Evolutionary conservation across 2,888 invertebrate genomes (phyloP), one percentile per base, ranked within the genome.

Genomic region (Epiblema foenella): DNA sequence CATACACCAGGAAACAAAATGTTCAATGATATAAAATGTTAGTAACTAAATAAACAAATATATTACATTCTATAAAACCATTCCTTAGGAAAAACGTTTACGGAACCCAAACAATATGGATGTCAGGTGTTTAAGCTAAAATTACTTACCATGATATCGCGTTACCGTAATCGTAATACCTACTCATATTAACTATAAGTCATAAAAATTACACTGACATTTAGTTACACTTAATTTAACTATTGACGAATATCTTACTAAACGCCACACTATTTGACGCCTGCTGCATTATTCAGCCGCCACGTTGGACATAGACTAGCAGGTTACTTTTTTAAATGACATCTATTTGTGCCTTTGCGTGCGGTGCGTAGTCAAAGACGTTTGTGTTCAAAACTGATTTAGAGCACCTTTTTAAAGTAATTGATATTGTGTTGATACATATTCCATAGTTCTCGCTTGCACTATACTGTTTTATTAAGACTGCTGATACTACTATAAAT

Each of bases 121-220:
- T 87, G 90, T 89, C 87, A 85, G 77, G 78, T 76, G 73, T 75
- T 73, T 75, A 80, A 81, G 83, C 74, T 77, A 77, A 78, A 80
- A 73, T 78, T 81, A 93, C 94, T 93, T 78, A 94, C 94, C 94
- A 94, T 89, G 94, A 92, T 89, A 94, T 89, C 82, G 89, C 91
- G 87, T 89, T 94, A 87, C 89, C 85, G 88, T 91, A 94, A 89
- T 94, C 94, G 90, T 90, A 94, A 90, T 93, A 94, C 88, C 94
- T 91, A 88, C 90, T 94, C 94, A 94, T 94, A 87, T 87, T 91
- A 86, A 84, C 77, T 85, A 83, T 83, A 84, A 83, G 81, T 85
- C 83, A 83, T 73, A 81, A 81, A 83, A 84, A 79, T 78, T 83
- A 79, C 83, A 85, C 83, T 84, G 82, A 85, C 86, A 87, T 85